Evolutionary conservation across 2,888 invertebrate genomes (phyloP), one percentile per base, ranked within the genome.

Genomic region (Dilophus febrilis): DNA sequence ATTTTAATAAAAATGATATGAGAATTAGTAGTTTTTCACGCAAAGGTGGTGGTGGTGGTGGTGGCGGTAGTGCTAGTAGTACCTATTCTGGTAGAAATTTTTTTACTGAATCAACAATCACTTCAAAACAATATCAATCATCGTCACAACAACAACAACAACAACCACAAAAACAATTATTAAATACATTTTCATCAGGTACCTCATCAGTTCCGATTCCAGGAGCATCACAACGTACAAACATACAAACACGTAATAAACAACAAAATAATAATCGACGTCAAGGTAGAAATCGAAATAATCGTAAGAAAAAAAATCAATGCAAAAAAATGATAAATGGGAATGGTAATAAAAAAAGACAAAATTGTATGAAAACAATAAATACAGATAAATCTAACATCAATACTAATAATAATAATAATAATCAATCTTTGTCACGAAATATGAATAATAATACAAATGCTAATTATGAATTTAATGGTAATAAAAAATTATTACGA

Each of bases 1-100:
- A 44, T 19, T 46, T 40, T 26, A 33, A 27, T 31, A 41, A 44
- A 26, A 47, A 47, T n/a, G 45, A 45, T 13, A 42, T 42, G 27
- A 35, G 46, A n/a, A 22, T 35, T 3, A 43, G 22, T 22, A 22
- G 35, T 10, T 44, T 43, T 33, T 33, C 42, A 8, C 42, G 45
- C 2, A 40, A 33, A 16, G 16, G 40, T 29, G 42, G 46, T 3
- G 18, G 38, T 13, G 31, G 31, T 13, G 16, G 16, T 18, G 33
- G 33, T n/a, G 19, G 19, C 7, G n/a, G 13, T 13, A 14, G n/a
- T n/a, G 17, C 17, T 10, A 40, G 35, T 6, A 45, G 44, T 22
- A 41, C n/a, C n/a, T 22, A 22, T 22, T 4, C 8, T 22, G 22
- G 22, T 4, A 4, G 8, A 42, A 8, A 48, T 22, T 22, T 22